A percentile compares a stretch with the other conserved stretches of the same genome.
Evolutionary conservation across 2,113 vertebrate genomes (phyloP).

Genomic region (Symphodus melops): DNA sequence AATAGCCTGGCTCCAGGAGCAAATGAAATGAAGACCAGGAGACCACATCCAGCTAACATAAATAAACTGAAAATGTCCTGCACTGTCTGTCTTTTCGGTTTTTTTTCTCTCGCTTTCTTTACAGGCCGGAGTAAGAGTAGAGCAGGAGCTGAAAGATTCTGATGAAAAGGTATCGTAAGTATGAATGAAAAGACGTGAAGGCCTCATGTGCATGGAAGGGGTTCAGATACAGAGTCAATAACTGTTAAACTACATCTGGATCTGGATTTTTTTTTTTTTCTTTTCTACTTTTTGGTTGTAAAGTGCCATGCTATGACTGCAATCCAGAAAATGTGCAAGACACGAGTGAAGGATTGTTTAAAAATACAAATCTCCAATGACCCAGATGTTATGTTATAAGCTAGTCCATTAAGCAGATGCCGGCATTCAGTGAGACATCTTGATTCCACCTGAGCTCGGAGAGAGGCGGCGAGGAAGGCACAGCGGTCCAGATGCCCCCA

Average conservation of each 20-base stretch:
- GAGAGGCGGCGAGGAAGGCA: slow-evolving; percentile 46
- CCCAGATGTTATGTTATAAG: slow-evolving; percentile 38
- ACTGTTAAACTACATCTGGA: background rate
- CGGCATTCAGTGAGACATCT: slow-evolving; percentile 70
- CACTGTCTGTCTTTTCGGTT: slow-evolving; percentile 51
- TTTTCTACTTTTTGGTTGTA: background rate
- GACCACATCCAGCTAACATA: slow-evolving; percentile 69
- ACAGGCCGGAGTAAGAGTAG: slow-evolving; percentile 27
- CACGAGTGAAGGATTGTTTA: slow-evolving; percentile 35
- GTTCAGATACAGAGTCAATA: slow-evolving; percentile 1
- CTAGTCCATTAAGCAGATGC: slow-evolving; percentile 48
- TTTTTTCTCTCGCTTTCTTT: slow-evolving; percentile 41
- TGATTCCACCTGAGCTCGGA: slow-evolving; percentile 78
- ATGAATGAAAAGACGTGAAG: slow-evolving; percentile 8
- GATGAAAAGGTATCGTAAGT: background rate
- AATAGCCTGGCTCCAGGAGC: slow-evolving; percentile 71
- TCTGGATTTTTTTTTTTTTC: background rate
- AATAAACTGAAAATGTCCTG: slow-evolving; percentile 66
- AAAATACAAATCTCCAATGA: slow-evolving; percentile 31
- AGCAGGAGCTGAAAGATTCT: slow-evolving; percentile 25
- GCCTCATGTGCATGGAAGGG: background rate
- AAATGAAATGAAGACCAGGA: slow-evolving; percentile 72
- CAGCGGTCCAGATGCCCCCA: slow-evolving; percentile 70
- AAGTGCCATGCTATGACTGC: background rate
- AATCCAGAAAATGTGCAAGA: slow-evolving; percentile 12